phyloP scores from a whole-genome alignment of 2,113 vertebrate species.

The Equus przewalskii region DNA sequence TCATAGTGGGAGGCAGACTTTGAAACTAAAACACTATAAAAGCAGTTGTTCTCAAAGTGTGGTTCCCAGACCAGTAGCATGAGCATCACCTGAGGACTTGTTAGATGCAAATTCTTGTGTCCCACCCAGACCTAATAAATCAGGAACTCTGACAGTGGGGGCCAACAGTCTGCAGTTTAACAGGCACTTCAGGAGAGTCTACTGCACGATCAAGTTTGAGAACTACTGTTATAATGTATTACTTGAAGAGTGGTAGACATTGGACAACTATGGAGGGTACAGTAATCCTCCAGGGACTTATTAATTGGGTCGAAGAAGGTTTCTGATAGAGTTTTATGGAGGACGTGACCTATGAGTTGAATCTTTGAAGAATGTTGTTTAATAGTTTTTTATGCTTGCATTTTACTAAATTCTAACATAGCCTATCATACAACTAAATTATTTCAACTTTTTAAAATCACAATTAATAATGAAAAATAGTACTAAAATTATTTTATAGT shows the following conservation, averaged over 20 bases:
- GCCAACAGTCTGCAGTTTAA: not conserved
- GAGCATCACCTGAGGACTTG: not conserved
- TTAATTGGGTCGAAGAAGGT: not conserved
- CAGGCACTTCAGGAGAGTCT: not conserved
- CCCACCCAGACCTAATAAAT: not conserved
- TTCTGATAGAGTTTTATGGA: slow-evolving; percentile 30
- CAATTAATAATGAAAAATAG: slow-evolving; percentile 73
- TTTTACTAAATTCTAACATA: slow-evolving; percentile 64
- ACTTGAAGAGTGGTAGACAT: not conserved
- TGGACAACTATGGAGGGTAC: not conserved
- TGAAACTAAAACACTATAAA: not conserved
- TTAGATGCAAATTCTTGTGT: not conserved
- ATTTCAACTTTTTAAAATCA: slow-evolving; percentile 49
- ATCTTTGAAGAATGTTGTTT: slow-evolving; percentile 19
- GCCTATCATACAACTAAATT: slow-evolving; percentile 47
- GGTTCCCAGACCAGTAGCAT: not conserved
- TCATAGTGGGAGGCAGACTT: not conserved
- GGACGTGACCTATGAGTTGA: not conserved
- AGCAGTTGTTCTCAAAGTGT: not conserved
- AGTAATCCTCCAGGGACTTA: not conserved
- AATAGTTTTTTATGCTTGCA: not conserved
- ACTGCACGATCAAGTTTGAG: not conserved
- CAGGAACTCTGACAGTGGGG: not conserved
- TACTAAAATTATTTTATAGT: slow-evolving; percentile 48
- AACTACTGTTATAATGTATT: not conserved